Percentiles rank a stretch among this genome's conserved stretches.
phyloP scores from a whole-genome alignment of 1,140 invertebrate genomes.

The Apocrypta bakeri region DNA sequence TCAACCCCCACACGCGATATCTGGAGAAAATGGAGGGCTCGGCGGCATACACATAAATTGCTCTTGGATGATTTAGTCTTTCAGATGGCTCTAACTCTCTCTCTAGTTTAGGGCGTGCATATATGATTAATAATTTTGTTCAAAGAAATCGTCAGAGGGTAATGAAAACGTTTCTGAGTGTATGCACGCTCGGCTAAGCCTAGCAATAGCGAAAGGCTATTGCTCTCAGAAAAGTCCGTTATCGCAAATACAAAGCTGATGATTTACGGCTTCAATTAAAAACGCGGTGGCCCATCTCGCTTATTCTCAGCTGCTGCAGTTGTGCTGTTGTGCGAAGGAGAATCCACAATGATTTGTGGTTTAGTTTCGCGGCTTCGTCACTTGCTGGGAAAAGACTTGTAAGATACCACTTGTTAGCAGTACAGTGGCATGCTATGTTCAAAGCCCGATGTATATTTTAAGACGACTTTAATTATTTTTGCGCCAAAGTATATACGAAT shows the following conservation, averaged over 20 bases:
- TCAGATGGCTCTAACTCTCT: conserved; percentile 23
- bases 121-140: conserved; percentile 52
- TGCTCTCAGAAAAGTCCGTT: conserved; percentile 40
- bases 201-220: no score
- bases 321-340: background rate
- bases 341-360: conserved; percentile 23
- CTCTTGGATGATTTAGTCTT: conserved; percentile 54
- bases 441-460: background rate
- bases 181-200: no score
- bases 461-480: background rate
- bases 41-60: no score
- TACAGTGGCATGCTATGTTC: background rate
- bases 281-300: conserved; percentile 11
- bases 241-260: conserved; percentile 44
- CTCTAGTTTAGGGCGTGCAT: background rate
- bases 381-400: background rate
- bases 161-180: conserved; percentile 11
- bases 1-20: no score
- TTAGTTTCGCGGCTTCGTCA: background rate
- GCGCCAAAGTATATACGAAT: background rate
- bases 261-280: conserved; percentile 55
- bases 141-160: conserved; percentile 50
- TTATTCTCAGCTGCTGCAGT: background rate
- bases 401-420: background rate
- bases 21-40: no score